A percentile compares a stretch with the other conserved stretches of the same genome.
These are phyloP conservation scores for Dasyurus viverrinus DNA, from an alignment of 2,113 vertebrate species.

Conservation along the genomic window DNA sequence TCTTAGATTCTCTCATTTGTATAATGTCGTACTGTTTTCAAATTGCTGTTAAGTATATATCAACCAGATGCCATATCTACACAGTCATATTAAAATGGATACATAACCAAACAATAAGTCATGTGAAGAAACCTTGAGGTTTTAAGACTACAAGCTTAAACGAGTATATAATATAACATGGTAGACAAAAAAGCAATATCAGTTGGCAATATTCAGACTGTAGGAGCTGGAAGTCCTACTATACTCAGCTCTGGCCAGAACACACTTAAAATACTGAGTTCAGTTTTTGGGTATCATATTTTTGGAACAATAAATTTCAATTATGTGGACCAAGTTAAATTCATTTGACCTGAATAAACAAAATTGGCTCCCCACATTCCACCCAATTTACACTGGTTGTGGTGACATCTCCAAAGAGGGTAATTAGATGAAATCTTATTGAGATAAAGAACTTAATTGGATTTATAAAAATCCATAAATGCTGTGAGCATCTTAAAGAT, in stretches of 20 bases:
- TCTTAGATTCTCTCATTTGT: neutral
- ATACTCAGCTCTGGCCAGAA: neutral
- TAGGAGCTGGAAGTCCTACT: neutral
- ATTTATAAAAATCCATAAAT: slow-evolving; percentile 62
- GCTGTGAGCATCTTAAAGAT: slow-evolving; percentile 29
- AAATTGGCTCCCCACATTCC: slow-evolving; percentile 40
- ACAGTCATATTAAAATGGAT: neutral
- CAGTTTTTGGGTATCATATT: neutral
- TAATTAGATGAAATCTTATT: slow-evolving; percentile 64
- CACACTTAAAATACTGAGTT: neutral
- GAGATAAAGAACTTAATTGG: slow-evolving; percentile 65
- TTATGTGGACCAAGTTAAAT: slow-evolving; percentile 27
- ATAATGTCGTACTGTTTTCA: neutral
- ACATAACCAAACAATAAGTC: neutral
- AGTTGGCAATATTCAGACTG: neutral
- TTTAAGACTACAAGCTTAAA: neutral
- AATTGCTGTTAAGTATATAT: neutral
- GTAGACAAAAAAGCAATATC: neutral
- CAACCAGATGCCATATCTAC: neutral
- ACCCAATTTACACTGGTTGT: slow-evolving; percentile 29
- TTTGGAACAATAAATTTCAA: slow-evolving; percentile 5
- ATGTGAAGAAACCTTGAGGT: neutral
- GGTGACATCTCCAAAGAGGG: slow-evolving; percentile 13
- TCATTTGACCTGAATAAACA: slow-evolving; percentile 48
- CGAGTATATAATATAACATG: neutral